Evolutionary conservation across 2,797 vertebrate species (phyloP).

Genomic region (Chloroceryle amazona): DNA sequence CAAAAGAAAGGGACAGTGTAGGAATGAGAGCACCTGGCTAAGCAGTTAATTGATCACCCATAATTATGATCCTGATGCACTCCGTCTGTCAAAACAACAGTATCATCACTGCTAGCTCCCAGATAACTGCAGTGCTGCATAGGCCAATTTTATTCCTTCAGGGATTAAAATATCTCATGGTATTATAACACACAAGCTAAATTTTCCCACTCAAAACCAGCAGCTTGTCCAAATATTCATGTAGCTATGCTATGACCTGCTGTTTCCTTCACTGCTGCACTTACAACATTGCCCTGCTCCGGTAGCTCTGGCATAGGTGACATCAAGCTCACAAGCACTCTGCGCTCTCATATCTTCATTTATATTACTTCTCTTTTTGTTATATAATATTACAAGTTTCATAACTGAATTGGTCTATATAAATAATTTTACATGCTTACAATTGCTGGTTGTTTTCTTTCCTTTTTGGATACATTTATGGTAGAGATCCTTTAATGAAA

Average conservation of each 20-base stretch:
- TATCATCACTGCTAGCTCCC: background rate
- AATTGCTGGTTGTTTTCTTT: background rate
- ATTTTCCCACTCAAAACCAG: background rate
- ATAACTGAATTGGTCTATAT: background rate
- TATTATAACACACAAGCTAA: background rate
- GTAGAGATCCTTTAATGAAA: background rate
- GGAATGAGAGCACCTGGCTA: background rate
- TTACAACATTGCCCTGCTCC: background rate
- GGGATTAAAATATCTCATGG: background rate
- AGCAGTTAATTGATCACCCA: background rate
- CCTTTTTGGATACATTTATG: background rate
- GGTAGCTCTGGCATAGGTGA: background rate
- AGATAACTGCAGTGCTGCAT: background rate
- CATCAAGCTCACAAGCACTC: background rate
- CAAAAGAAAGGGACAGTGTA: background rate
- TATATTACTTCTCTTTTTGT: background rate
- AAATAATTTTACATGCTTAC: background rate
- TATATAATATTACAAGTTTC: background rate
- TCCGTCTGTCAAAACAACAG: background rate
- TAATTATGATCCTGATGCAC: fast-evolving
- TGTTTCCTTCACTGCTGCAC: background rate
- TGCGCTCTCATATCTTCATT: background rate
- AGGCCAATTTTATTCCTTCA: background rate
- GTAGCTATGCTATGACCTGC: background rate
- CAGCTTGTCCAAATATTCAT: background rate